Evolutionary conservation across 2,888 invertebrate genomes (phyloP).

Genomic region (Apoda limacodes): DNA sequence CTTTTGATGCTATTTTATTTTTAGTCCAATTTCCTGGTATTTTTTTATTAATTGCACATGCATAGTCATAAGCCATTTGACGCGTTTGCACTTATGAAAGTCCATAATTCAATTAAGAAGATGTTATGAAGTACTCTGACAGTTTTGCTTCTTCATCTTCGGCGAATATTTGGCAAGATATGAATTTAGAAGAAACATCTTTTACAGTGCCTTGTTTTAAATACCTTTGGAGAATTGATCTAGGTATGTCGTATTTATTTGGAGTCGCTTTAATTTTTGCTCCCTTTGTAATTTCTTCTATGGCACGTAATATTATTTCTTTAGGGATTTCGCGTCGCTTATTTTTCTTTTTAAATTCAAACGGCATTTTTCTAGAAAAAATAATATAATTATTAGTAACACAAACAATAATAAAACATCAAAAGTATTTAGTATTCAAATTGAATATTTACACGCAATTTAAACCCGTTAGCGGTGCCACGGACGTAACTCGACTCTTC

Average conservation of each 20-base stretch:
- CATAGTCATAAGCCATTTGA: conserved; percentile 14
- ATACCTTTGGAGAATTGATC: conserved; percentile 14
- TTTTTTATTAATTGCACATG: conserved; percentile 11
- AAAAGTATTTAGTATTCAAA: too few relatives aligned
- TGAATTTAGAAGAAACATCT: conserved; percentile 12
- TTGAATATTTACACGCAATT: too few relatives aligned
- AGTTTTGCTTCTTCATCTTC: conserved; percentile 14
- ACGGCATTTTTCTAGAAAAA: conserved; percentile 14
- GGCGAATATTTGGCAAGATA: conserved; percentile 14
- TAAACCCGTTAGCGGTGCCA: too few relatives aligned
- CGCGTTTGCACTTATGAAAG: conserved; percentile 16
- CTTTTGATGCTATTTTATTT: conserved; percentile 20
- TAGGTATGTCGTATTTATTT: conserved; percentile 12
- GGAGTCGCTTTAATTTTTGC: conserved; percentile 9
- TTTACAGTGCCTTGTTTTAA: conserved; percentile 12
- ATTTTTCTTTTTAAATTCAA: conserved; percentile 8
- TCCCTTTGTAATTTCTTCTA: conserved; percentile 8
- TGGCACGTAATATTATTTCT: conserved; percentile 10
- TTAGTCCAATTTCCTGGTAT: conserved; percentile 18
- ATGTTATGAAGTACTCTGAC: conserved; percentile 9
- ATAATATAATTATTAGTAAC: too few relatives aligned
- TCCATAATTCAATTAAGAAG: conserved; percentile 12
- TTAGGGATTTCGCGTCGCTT: conserved; percentile 12
- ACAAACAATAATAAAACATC: too few relatives aligned
- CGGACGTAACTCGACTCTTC: too few relatives aligned